Conservation (phyloP, 2,797 vertebrate species). For the Malurus leucopterus region DNA sequence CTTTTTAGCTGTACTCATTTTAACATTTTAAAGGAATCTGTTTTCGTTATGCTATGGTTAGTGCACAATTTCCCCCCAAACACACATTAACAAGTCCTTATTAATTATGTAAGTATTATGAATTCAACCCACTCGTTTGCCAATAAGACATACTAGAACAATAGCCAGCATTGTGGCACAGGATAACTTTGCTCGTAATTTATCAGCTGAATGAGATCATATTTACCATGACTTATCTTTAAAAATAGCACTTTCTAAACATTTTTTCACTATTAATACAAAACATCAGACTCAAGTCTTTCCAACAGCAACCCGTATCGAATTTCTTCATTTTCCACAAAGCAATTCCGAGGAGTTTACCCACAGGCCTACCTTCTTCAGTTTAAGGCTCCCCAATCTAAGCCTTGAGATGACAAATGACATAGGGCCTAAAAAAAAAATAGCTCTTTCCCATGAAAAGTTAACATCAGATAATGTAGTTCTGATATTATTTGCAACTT, state of each 20-base stretch:
- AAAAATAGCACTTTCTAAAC: not conserved
- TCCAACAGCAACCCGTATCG: constrained; percentile 16
- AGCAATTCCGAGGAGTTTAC: constrained; percentile 52
- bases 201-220: not conserved
- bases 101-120: constrained; percentile 12
- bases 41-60: not conserved
- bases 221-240: constrained; percentile 11
- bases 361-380: constrained; percentile 61
- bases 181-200: not conserved
- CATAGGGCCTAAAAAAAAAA: constrained; percentile 62
- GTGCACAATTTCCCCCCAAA: not conserved
- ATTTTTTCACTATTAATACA: constrained; percentile 6
- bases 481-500: constrained; percentile 45
- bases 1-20: not conserved
- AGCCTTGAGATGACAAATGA: constrained; percentile 65
- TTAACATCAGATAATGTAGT: constrained; percentile 55
- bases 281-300: constrained; percentile 6
- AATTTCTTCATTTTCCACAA: constrained; percentile 47
- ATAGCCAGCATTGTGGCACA: not conserved
- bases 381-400: constrained; percentile 62
- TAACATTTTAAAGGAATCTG: not conserved
- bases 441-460: constrained; percentile 64
- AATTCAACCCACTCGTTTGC: not conserved
- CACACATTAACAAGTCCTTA: not conserved
- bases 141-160: not conserved